These are phyloP conservation scores for Alentia gelatinosa DNA, from an alignment of 2,888 invertebrate species.

Conservation along the genomic window DNA sequence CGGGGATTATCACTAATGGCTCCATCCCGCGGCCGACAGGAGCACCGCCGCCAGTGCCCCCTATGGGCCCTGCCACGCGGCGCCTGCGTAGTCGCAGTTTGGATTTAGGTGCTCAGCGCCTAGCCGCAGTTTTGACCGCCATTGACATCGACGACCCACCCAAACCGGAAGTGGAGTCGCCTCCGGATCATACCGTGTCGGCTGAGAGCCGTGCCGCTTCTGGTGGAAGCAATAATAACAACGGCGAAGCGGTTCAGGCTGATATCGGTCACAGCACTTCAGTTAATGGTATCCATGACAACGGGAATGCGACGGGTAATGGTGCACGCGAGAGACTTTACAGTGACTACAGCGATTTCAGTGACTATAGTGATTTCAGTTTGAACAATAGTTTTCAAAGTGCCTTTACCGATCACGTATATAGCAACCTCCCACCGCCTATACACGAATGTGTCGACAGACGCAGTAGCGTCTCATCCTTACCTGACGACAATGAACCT, in stretches of 20 bases:
- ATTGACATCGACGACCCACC: neutral
- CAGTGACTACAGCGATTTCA: conserved; percentile 28
- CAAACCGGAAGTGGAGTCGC: neutral
- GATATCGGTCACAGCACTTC: too few species aligned
- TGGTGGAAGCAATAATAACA: too few species aligned
- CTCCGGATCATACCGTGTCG: neutral
- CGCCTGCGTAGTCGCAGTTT: conserved; percentile 11
- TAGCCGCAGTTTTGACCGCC: neutral
- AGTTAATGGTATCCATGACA: neutral
- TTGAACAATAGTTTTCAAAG: neutral
- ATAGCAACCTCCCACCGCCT: neutral
- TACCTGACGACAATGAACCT: neutral
- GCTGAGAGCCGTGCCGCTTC: too few species aligned
- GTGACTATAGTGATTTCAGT: conserved; percentile 16
- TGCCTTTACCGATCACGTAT: neutral
- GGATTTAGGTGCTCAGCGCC: neutral
- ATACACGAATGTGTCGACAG: too few species aligned
- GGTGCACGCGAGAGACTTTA: neutral
- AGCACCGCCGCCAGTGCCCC: neutral
- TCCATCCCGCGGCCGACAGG: neutral
- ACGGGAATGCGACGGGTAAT: neutral
- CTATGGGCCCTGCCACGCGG: neutral
- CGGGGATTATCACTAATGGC: neutral
- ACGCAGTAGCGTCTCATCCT: neutral
- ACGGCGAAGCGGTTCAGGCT: neutral